Evolutionary conservation across 2,113 vertebrate genomes (phyloP), one percentile per base, ranked within the genome.

Genomic region (Varanus komodoensis): DNA sequence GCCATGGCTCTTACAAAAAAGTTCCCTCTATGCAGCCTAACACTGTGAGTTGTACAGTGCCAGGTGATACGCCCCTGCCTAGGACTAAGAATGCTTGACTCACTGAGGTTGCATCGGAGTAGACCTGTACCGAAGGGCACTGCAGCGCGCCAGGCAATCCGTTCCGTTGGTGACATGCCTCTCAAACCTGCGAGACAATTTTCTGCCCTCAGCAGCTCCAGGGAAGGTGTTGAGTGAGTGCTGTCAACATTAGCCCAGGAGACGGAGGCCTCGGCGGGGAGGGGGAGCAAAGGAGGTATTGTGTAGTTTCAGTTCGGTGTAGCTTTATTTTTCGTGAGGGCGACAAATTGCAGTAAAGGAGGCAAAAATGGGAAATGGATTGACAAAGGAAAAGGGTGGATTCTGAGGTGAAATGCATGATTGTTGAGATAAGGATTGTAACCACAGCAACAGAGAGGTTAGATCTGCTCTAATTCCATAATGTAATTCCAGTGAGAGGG

Each of bases 381-480:
- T 23, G n/a, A 8, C 86, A 67, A 75, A 25, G 8, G 89, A 8
- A 75, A 9, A 21, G 64, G 54, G 19, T 34, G 27, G 9, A 15
- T 9, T 12, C 14, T 50, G 38, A 9, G 1, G 4, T 0, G 25
- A 4, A 48, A 19, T 78, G 21, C 38, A 29, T 67, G 48, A 90
- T 91, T 73, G 38, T 80, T 87, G 52, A 67, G 69, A 21, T 82
- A 81, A 7, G 75, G n/a, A 44, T 75, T 86, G 80, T 89, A 75
- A 71, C 32, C 84, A 92, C 57, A 88, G n/a, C 38, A 92, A 21
- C 71, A 89, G 34, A 89, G 74, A 1, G 0, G 32, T 91, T 92
- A 48, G n/a, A 84, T 78, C 57, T 84, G 57, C 82, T 84, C 57
- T 78, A 77, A 84, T 89, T 89, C 74, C 74, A 82, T 32, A 2